phyloP scores from a whole-genome alignment of 1,140 invertebrate genomes.

The Subanguina moxae region DNA sequence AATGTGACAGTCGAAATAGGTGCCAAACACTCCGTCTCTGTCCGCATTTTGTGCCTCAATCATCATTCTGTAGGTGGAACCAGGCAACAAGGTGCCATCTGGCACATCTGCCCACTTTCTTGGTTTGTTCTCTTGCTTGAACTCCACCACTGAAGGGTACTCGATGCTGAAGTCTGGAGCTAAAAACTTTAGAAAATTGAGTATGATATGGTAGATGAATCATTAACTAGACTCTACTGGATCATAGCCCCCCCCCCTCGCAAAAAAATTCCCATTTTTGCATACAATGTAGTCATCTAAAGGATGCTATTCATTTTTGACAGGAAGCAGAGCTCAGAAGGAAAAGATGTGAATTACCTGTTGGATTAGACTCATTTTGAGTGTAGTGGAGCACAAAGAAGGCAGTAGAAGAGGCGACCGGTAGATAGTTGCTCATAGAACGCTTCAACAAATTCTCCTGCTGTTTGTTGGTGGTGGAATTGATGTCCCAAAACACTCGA shows the following conservation, averaged over 20 bases:
- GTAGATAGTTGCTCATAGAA: neutral
- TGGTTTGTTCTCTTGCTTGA: neutral
- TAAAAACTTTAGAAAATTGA: too few relatives aligned
- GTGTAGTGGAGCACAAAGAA: constrained; percentile 2
- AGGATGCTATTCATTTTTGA: too few relatives aligned
- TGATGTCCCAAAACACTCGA: neutral
- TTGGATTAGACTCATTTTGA: neutral
- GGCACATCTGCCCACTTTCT: neutral
- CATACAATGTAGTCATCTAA: too few relatives aligned
- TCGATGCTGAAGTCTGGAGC: neutral
- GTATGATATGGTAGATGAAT: too few relatives aligned
- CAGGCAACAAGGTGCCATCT: neutral
- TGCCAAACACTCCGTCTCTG: neutral
- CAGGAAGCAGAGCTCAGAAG: too few relatives aligned
- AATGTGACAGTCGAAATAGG: constrained; percentile 4
- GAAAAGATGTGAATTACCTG: too few relatives aligned
- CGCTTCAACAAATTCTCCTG: neutral
- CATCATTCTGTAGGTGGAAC: neutral
- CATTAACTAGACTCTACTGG: too few relatives aligned
- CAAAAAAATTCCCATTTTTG: too few relatives aligned
- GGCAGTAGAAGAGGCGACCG: neutral
- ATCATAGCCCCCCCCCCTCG: too few relatives aligned
- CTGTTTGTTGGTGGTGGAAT: too few relatives aligned
- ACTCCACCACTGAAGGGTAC: neutral
- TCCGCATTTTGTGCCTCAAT: constrained; percentile 4